These are phyloP conservation scores for Perca schrenkii DNA, from an alignment of 2,113 vertebrate genomes.

Conservation along the genomic window DNA sequence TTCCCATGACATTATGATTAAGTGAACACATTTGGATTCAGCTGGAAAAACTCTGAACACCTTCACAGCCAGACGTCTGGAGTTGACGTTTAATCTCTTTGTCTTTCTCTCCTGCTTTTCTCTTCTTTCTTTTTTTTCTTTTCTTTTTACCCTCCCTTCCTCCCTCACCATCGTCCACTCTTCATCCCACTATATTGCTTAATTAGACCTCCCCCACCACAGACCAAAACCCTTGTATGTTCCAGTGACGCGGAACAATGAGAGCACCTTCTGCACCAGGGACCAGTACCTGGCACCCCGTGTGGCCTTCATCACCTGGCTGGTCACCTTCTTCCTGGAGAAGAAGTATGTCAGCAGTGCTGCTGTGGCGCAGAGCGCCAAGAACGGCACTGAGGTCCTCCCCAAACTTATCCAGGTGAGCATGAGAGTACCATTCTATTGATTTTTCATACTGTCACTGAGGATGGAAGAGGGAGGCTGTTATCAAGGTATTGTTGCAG, in stretches of 20 bases:
- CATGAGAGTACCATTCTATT: not conserved
- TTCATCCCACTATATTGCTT: not conserved
- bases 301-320: conserved; percentile 98
- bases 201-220: conserved; percentile 91
- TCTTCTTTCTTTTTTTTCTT: not conserved
- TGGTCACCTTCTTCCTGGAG: conserved; percentile 99
- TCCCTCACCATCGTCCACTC: not conserved
- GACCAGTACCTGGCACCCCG: conserved; percentile 96
- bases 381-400: conserved; percentile 93
- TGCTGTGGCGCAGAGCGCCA: conserved; percentile 85
- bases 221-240: conserved; percentile 95
- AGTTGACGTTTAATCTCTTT: not conserved
- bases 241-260: conserved; percentile 90
- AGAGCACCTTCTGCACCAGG: conserved; percentile 94
- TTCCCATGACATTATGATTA: not conserved
- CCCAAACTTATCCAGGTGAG: conserved; percentile 96
- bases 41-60: not conserved
- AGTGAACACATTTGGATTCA: conserved; percentile 9
- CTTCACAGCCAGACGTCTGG: not conserved
- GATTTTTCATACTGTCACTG: not conserved
- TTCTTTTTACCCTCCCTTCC: not conserved
- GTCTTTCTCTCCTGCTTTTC: not conserved
- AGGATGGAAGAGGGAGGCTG: not conserved
- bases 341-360: conserved; percentile 93
- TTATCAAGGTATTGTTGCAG: not conserved